These are phyloP conservation scores for Periophthalmodon schlosseri DNA, from an alignment of 2,113 vertebrate genomes.

Conservation along the genomic window DNA sequence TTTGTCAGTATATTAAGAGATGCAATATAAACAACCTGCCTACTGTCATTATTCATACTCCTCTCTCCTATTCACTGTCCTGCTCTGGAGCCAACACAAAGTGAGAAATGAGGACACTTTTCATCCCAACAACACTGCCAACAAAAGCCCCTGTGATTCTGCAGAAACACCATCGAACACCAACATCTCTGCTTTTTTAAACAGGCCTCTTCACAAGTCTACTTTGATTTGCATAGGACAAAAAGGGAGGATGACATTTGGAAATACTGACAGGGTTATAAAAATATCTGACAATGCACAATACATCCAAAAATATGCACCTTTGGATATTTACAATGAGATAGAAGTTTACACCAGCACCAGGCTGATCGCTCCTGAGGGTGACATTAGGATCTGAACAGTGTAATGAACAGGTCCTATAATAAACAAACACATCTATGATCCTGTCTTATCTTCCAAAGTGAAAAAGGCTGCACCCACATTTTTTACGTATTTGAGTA, in stretches of 20 bases:
- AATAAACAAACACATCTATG: too few species aligned
- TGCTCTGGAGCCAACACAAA: not conserved
- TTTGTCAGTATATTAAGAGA: not conserved
- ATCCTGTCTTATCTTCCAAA: too few species aligned
- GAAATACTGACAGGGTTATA: not conserved
- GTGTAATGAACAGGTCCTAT: too few species aligned
- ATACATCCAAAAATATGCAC: too few species aligned
- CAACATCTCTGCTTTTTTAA: not conserved
- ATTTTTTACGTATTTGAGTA: too few species aligned
- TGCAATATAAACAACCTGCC: not conserved
- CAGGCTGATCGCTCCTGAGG: too few species aligned
- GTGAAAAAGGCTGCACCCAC: too few species aligned
- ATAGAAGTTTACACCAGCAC: too few species aligned
- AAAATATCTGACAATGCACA: too few species aligned
- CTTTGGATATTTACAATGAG: too few species aligned
- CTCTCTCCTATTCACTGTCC: not conserved
- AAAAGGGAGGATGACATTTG: not conserved
- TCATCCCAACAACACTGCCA: slow-evolving; percentile 1
- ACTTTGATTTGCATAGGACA: not conserved
- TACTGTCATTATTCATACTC: not conserved
- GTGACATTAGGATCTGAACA: too few species aligned
- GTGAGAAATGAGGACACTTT: slow-evolving; percentile 2
- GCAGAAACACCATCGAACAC: not conserved
- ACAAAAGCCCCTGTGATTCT: not conserved
- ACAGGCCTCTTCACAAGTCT: not conserved